Evolutionary conservation across 2,113 vertebrate genomes (phyloP).

Genomic region (Gobio gobio): DNA sequence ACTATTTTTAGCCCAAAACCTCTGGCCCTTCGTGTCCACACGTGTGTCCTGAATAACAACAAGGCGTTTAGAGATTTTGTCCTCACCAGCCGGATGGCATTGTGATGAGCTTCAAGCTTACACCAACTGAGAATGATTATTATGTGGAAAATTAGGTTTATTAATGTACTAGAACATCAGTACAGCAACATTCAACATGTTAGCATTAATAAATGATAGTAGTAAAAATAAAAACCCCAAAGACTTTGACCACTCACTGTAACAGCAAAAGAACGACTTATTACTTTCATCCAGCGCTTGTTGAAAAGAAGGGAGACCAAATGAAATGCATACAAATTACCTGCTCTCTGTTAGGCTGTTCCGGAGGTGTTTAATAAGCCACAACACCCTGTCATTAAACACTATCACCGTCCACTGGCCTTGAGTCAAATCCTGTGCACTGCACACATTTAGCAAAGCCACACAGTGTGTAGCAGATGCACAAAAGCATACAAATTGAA

Average conservation of each 20-base stretch:
- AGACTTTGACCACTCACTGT: constrained; percentile 18
- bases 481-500: constrained; percentile 18
- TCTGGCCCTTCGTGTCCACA: constrained; percentile 27
- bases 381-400: constrained; percentile 19
- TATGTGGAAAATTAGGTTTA: not conserved
- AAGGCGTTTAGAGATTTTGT: constrained; percentile 20
- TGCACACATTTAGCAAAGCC: not conserved
- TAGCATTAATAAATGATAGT: constrained; percentile 27
- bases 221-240: not conserved
- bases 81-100: not conserved
- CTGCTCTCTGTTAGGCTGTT: not conserved
- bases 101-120: not conserved
- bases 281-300: not conserved
- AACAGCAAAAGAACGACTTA: not conserved
- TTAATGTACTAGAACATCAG: constrained; percentile 4
- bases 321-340: constrained; percentile 16
- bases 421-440: constrained; percentile 26
- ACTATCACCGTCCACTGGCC: constrained; percentile 10
- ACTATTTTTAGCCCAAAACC: constrained; percentile 43
- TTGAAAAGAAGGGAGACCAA: not conserved
- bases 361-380: constrained; percentile 26
- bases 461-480: not conserved
- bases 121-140: not conserved
- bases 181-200: not conserved
- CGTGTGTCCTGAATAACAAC: constrained; percentile 45